Evolutionary conservation across 2,113 vertebrate species (phyloP).

Genomic region (Thunnus maccoyii): DNA sequence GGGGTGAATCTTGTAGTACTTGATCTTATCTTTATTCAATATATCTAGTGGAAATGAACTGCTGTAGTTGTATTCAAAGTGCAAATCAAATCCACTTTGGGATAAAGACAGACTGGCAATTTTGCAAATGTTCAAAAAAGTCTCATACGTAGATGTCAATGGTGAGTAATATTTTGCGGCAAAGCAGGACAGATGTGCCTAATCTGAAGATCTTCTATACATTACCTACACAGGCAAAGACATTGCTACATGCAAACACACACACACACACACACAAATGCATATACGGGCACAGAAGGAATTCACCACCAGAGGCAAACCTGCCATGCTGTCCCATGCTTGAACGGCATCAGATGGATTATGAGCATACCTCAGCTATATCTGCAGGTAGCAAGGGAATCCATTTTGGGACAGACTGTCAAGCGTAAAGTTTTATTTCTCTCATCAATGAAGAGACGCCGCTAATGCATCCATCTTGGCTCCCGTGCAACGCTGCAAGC

Average conservation of each 20-base stretch:
- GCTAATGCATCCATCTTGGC: slow-evolving; percentile 58
- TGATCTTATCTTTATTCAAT: slow-evolving; percentile 2
- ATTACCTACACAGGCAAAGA: slow-evolving; percentile 5
- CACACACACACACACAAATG: slow-evolving; percentile 21
- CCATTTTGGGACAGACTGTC: slow-evolving; percentile 61
- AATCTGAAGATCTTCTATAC: slow-evolving; percentile 40
- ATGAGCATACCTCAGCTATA: slow-evolving; percentile 43
- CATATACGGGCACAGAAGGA: slow-evolving; percentile 20
- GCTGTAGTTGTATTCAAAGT: slow-evolving; percentile 7
- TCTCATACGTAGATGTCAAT: not conserved
- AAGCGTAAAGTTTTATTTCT: slow-evolving; percentile 69
- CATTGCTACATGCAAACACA: slow-evolving; percentile 2
- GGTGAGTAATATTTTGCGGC: slow-evolving; percentile 2
- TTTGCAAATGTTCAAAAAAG: slow-evolving; percentile 13
- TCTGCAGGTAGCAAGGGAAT: slow-evolving; percentile 73
- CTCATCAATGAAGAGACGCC: slow-evolving; percentile 62
- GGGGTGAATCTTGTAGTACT: not conserved
- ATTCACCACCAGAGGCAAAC: slow-evolving; percentile 58
- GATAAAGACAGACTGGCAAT: slow-evolving; percentile 1
- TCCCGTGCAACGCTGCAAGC: slow-evolving; percentile 38
- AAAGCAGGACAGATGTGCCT: slow-evolving; percentile 18
- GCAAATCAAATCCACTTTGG: slow-evolving; percentile 10
- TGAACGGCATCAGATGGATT: slow-evolving; percentile 67
- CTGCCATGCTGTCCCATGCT: slow-evolving; percentile 57
- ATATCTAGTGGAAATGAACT: not conserved